phyloP scores from a whole-genome alignment of 2,888 invertebrate genomes.

The Lacanobia wlatinum region DNA sequence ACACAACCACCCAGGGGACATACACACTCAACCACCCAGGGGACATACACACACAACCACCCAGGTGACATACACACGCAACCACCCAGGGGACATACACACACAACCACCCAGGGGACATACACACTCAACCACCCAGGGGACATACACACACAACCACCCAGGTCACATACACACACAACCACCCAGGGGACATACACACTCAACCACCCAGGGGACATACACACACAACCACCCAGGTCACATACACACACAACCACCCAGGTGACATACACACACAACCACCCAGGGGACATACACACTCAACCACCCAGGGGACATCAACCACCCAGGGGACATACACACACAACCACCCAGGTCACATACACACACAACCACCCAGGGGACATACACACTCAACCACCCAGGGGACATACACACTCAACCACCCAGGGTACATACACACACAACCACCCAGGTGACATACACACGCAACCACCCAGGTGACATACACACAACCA shows the following conservation, averaged over 20 bases:
- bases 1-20: too few species aligned
- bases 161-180: neutral
- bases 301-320: too few species aligned
- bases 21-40: neutral
- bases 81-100: conserved; percentile 64
- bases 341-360: neutral
- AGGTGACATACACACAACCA: neutral
- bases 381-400: too few species aligned
- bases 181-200: too few species aligned
- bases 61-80: too few species aligned
- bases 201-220: conserved; percentile 67
- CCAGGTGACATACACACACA: too few species aligned
- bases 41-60: neutral
- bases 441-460: neutral
- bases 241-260: neutral
- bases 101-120: too few species aligned
- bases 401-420: neutral
- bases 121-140: neutral
- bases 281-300: neutral
- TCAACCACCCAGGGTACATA: conserved; percentile 64
- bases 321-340: conserved; percentile 65
- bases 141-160: neutral
- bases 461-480: neutral
- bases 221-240: neutral
- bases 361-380: neutral